These are phyloP conservation scores for Coregonus clupeaformis DNA, from an alignment of 2,113 vertebrate species.

Conservation along the genomic window DNA sequence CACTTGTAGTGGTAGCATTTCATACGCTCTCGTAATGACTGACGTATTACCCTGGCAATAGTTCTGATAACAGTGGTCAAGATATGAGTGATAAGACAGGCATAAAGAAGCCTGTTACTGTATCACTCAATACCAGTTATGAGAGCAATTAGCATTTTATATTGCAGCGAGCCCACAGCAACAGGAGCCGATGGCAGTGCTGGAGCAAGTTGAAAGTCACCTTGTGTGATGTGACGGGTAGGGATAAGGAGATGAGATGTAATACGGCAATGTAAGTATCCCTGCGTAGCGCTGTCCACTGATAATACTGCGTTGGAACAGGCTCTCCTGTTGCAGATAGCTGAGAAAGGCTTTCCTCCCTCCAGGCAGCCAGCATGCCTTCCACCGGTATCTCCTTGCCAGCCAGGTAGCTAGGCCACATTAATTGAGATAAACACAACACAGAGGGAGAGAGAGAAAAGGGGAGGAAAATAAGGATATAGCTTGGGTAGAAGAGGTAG, in stretches of 20 bases:
- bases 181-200: neutral
- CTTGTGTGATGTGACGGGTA: neutral
- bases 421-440: slow-evolving; percentile 26
- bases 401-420: slow-evolving; percentile 14
- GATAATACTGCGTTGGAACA: neutral
- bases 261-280: neutral
- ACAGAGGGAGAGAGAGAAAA: neutral
- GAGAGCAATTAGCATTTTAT: neutral
- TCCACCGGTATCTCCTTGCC: neutral
- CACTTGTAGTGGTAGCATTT: too few species aligned
- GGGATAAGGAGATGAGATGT: neutral
- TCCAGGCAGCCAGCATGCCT: neutral
- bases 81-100: too few species aligned
- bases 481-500: neutral
- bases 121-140: neutral
- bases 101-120: neutral
- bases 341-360: neutral
- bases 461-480: neutral
- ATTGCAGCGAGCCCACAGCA: neutral
- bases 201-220: neutral
- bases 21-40: too few species aligned
- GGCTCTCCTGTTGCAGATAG: neutral
- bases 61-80: too few species aligned
- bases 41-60: too few species aligned
- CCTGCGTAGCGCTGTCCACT: neutral